A percentile compares a stretch with the other conserved stretches of the same genome.
Conservation (phyloP, 2,888 invertebrate genomes). For the Nematopogon swammerdamellus region DNA sequence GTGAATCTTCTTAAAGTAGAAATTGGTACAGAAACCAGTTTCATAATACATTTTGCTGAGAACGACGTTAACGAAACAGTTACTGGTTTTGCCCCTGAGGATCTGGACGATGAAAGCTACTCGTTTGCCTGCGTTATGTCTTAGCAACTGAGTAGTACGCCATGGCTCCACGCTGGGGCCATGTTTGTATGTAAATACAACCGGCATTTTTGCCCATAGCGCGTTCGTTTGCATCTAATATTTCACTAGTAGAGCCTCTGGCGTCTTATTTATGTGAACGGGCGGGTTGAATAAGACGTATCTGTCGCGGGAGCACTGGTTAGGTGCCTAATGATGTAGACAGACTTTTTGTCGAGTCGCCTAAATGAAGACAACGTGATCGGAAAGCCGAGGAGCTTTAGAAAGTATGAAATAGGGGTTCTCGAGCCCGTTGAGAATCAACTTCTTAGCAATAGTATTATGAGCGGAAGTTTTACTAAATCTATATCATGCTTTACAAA, state of each 20-base stretch:
- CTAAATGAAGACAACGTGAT: conserved; percentile 39
- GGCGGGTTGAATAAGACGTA: conserved; percentile 37
- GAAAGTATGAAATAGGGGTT: too few relatives aligned
- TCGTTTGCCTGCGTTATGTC: too few relatives aligned
- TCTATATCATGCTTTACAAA: too few relatives aligned
- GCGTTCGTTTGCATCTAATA: conserved; percentile 42
- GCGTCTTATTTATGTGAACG: conserved; percentile 38
- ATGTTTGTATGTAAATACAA: conserved; percentile 38
- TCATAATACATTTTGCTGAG: too few relatives aligned
- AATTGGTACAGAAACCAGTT: too few relatives aligned
- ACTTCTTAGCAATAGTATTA: too few relatives aligned
- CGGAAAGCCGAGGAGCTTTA: background rate
- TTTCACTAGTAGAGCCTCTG: conserved; percentile 24
- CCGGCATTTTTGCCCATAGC: conserved; percentile 40
- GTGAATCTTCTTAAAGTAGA: too few relatives aligned
- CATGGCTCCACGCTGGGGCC: conserved; percentile 14
- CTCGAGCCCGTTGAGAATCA: too few relatives aligned
- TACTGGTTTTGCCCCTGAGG: too few relatives aligned
- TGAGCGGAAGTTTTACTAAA: too few relatives aligned
- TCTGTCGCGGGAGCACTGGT: conserved; percentile 30
- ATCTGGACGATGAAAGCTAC: too few relatives aligned
- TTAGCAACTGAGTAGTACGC: background rate
- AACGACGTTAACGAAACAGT: too few relatives aligned
- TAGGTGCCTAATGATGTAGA: conserved; percentile 44
- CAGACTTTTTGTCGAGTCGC: conserved; percentile 41